phyloP scores from a whole-genome alignment of 2,888 invertebrate genomes.

The Cataglyphis cursor region DNA sequence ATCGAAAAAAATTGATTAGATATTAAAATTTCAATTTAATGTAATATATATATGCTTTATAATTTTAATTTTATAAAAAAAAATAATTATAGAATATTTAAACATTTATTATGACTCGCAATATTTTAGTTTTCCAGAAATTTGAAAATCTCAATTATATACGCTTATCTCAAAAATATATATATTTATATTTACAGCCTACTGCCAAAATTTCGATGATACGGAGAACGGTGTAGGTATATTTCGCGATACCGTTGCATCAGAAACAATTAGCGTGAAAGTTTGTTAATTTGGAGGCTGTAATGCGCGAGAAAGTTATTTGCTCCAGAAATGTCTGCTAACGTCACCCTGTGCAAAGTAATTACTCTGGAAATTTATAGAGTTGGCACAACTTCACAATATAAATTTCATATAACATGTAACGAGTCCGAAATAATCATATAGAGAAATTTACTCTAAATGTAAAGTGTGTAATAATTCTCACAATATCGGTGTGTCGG shows the following conservation, averaged over 20 bases:
- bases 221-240: conserved; percentile 1
- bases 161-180: conserved; percentile 13
- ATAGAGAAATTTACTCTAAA: conserved; percentile 38
- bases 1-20: background rate
- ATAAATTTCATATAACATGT: conserved; percentile 35
- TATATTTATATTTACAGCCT: background rate
- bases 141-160: background rate
- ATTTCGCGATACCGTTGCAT: conserved; percentile 31
- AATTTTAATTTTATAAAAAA: background rate
- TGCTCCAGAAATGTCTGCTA: conserved; percentile 47
- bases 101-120: background rate
- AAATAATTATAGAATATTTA: background rate
- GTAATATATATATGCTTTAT: background rate
- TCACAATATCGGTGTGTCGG: background rate
- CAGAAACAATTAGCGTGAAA: conserved; percentile 50
- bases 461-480: background rate
- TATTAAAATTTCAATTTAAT: background rate
- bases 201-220: conserved; percentile 23
- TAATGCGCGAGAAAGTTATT: conserved; percentile 49
- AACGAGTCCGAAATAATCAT: conserved; percentile 37
- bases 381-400: conserved; percentile 39
- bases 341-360: conserved; percentile 42
- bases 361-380: conserved; percentile 53
- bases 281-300: conserved; percentile 49
- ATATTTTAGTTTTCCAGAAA: background rate